Conservation (phyloP, 2,113 vertebrate species). For the Rafetus swinhoei region DNA sequence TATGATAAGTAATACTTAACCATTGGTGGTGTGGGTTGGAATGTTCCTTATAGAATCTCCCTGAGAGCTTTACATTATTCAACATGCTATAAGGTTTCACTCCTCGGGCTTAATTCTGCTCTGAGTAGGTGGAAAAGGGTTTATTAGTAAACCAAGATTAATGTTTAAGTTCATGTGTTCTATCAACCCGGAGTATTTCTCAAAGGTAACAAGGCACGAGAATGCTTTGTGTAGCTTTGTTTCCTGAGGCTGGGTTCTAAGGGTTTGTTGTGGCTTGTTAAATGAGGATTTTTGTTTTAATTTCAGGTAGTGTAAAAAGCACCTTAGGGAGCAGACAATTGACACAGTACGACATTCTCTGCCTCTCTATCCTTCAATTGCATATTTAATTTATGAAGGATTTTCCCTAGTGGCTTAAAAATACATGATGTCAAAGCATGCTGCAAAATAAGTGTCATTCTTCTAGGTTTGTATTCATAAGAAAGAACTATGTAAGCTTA, state of each 20-base stretch:
- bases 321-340: rapidly evolving
- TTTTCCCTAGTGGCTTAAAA: neutral
- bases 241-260: neutral
- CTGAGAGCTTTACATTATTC: neutral
- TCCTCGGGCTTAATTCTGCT: neutral
- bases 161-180: rapidly evolving
- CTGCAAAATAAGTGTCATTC: neutral
- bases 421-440: rapidly evolving
- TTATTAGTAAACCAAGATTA: slow-evolving; percentile 6
- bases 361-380: rapidly evolving
- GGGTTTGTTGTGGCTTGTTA: neutral
- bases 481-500: rapidly evolving
- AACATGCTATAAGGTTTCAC: neutral
- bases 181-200: neutral
- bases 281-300: rapidly evolving
- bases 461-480: slow-evolving; percentile 28
- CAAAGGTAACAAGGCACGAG: neutral
- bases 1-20: neutral
- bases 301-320: rapidly evolving
- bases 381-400: neutral
- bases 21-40: rapidly evolving
- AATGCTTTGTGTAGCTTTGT: neutral
- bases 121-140: neutral
- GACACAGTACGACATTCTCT: rapidly evolving
- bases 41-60: neutral